Evolutionary conservation across 2,797 vertebrate species (phyloP).

Genomic region (Enteromius treurensis): DNA sequence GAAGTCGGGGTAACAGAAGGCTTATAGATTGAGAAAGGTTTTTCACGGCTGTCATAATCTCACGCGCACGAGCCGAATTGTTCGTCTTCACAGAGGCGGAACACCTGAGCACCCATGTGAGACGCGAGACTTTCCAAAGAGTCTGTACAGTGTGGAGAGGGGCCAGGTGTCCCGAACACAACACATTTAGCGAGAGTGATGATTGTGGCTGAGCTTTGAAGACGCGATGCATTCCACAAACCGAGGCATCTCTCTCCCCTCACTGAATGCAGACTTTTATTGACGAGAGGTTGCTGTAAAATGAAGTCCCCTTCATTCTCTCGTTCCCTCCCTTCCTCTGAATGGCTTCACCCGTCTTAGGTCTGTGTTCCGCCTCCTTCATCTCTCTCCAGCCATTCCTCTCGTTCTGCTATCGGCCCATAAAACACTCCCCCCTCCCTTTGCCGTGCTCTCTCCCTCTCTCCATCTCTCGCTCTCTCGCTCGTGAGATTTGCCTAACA

Average conservation of each 20-base stretch:
- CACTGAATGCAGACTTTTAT: conserved; percentile 51
- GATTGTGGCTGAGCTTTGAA: conserved; percentile 41
- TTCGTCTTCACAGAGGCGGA: conserved; percentile 53
- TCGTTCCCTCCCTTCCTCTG: conserved; percentile 55
- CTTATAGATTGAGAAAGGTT: conserved; percentile 38
- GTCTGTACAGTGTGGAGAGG: conserved; percentile 47
- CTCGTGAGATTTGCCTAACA: conserved; percentile 86
- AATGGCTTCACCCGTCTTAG: conserved; percentile 57
- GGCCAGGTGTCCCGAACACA: conserved; percentile 55
- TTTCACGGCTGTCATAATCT: conserved; percentile 45
- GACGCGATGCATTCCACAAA: conserved; percentile 21
- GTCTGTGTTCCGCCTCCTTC: conserved; percentile 65
- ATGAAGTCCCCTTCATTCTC: conserved; percentile 54
- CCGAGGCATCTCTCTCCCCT: conserved; percentile 17
- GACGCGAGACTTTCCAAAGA: conserved; percentile 19
- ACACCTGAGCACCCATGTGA: conserved; percentile 46
- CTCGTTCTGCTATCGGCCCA: conserved; percentile 71
- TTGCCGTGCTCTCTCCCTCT: conserved; percentile 35
- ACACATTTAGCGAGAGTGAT: conserved; percentile 50
- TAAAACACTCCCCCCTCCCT: conserved; percentile 75
- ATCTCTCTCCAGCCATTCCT: conserved; percentile 60
- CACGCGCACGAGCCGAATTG: conserved; percentile 42
- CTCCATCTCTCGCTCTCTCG: conserved; percentile 53
- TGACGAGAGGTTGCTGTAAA: conserved; percentile 55
- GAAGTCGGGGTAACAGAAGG: conserved; percentile 39